A percentile compares a stretch with the other conserved stretches of the same genome.
Conservation (phyloP, 2,888 invertebrate genomes). For the Drosophila kokeensis region DNA sequence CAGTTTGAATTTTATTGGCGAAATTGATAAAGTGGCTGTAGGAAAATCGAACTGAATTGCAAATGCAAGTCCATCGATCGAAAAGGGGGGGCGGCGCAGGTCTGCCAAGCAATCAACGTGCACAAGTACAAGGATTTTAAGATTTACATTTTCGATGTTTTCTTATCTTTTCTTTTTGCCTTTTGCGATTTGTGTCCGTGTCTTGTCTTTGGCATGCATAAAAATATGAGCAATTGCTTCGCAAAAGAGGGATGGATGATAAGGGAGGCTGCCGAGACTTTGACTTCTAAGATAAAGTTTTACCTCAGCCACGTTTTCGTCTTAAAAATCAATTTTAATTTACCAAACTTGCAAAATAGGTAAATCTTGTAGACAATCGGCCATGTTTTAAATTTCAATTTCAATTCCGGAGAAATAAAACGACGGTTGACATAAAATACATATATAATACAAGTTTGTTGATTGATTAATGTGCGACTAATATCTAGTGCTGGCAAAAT, state of each 20-base stretch:
- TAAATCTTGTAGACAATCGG: not conserved
- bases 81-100: conserved; percentile 14
- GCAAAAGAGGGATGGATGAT: not conserved
- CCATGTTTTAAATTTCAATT: not conserved
- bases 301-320: conserved; percentile 1
- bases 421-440: not conserved
- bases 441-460: not conserved
- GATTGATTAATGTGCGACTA: not conserved
- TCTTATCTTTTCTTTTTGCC: conserved; percentile 28
- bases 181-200: conserved; percentile 22
- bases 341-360: conserved; percentile 2
- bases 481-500: not conserved
- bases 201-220: conserved; percentile 44
- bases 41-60: conserved; percentile 69
- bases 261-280: not conserved
- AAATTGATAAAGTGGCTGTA: conserved; percentile 78
- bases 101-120: conserved; percentile 59
- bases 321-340: conserved; percentile 41
- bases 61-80: conserved; percentile 59
- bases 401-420: not conserved
- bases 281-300: conserved; percentile 14
- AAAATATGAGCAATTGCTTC: conserved; percentile 51
- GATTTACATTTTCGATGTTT: conserved; percentile 49
- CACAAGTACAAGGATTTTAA: conserved; percentile 60
- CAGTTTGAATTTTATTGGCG: conserved; percentile 75